Percentiles rank a stretch among this genome's conserved stretches.
phyloP scores from a whole-genome alignment of 2,888 invertebrate genomes.

The Drosophila paramelanica region DNA sequence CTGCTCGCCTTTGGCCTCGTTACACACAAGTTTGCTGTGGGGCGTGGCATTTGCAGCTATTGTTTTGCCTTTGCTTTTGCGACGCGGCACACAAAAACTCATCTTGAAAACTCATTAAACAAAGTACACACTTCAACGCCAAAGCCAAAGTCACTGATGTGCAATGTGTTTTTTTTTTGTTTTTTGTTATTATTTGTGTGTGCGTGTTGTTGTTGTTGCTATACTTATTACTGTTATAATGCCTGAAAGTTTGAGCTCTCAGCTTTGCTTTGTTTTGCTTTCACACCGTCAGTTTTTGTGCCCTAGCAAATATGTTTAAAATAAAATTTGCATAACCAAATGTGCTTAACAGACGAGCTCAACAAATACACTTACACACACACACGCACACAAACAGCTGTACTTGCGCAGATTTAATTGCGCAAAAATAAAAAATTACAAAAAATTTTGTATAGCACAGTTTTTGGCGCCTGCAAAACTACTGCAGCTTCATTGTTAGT shows the following conservation, averaged over 20 bases:
- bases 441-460: slow-evolving; percentile 57
- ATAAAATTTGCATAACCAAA: slow-evolving; percentile 68
- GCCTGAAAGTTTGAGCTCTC: slow-evolving; percentile 44
- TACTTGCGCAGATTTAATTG: slow-evolving; percentile 63
- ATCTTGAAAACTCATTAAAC: slow-evolving; percentile 80
- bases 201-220: slow-evolving; percentile 12
- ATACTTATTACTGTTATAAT: slow-evolving; percentile 62
- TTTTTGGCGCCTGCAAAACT: slow-evolving; percentile 47
- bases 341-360: slow-evolving; percentile 49
- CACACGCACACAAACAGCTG: background rate
- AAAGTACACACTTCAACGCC: slow-evolving; percentile 78
- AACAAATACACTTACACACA: slow-evolving; percentile 9
- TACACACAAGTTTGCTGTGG: slow-evolving; percentile 15
- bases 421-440: slow-evolving; percentile 1
- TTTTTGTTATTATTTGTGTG: slow-evolving; percentile 6
- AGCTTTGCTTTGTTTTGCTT: slow-evolving; percentile 53
- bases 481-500: slow-evolving; percentile 27
- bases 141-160: slow-evolving; percentile 59
- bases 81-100: slow-evolving; percentile 60
- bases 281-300: slow-evolving; percentile 49
- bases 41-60: slow-evolving; percentile 41
- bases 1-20: slow-evolving; percentile 49
- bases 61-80: slow-evolving; percentile 36
- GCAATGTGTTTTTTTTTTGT: slow-evolving; percentile 14
- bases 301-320: slow-evolving; percentile 41